phyloP scores from a whole-genome alignment of 2,888 invertebrate species.

The Ochropleura plecta region DNA sequence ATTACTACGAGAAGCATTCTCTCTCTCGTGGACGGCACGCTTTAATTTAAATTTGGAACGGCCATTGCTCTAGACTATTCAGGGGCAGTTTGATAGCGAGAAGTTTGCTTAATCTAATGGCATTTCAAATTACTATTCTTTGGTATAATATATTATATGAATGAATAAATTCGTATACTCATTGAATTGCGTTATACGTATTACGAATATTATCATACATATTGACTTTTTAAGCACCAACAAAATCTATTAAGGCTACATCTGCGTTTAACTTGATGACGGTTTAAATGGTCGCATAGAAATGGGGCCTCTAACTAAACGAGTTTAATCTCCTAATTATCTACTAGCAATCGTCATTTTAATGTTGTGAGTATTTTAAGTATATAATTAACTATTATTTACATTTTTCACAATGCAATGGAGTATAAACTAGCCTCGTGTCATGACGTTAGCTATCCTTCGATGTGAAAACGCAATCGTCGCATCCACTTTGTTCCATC shows the following conservation, averaged over 20 bases:
- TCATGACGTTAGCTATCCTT: not conserved
- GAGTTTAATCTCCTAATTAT: not conserved
- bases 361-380: not conserved
- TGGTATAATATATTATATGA: not conserved
- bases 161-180: slow-evolving; percentile 24
- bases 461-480: not conserved
- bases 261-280: slow-evolving; percentile 15
- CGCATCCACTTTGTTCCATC: not conserved
- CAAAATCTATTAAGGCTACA: slow-evolving; percentile 37
- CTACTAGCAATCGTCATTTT: not conserved
- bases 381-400: not conserved
- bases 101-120: not conserved
- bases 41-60: not conserved
- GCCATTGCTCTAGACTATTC: not conserved
- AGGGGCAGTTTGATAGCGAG: not conserved
- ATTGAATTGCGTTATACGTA: slow-evolving; percentile 29
- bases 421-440: not conserved
- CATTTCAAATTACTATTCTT: not conserved
- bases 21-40: slow-evolving; percentile 18
- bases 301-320: not conserved
- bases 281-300: not conserved
- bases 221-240: slow-evolving; percentile 67
- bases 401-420: slow-evolving; percentile 14
- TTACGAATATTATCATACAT: slow-evolving; percentile 31
- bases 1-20: not conserved